A percentile compares a stretch with the other conserved stretches of the same genome.
phyloP scores from a whole-genome alignment of 2,113 vertebrate species.

The Porphyrio hochstetteri region DNA sequence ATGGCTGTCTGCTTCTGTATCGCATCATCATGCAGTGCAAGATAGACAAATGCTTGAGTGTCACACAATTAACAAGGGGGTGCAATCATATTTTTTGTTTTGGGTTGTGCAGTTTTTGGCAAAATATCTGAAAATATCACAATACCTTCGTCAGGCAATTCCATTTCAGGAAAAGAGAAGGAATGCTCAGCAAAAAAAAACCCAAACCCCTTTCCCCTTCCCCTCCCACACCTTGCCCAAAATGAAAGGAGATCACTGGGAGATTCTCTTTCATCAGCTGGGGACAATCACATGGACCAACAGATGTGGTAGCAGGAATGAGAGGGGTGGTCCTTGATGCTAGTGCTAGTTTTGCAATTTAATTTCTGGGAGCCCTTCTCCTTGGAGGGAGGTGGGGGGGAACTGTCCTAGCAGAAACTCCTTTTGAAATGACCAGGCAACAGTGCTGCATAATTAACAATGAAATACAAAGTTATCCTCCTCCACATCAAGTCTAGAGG shows the following conservation, averaged over 20 bases:
- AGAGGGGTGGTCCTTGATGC: neutral
- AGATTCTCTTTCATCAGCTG: neutral
- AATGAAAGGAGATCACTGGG: neutral
- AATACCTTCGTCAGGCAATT: slow-evolving; percentile 11
- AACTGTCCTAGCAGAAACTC: neutral
- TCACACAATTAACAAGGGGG: slow-evolving; percentile 26
- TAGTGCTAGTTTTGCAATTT: neutral
- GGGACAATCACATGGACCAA: neutral
- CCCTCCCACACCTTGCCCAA: neutral
- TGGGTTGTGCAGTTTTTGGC: neutral
- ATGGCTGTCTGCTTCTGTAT: slow-evolving; percentile 25
- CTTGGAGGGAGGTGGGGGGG: neutral
- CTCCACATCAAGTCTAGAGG: neutral
- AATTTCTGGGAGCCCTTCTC: neutral
- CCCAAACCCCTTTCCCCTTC: no score
- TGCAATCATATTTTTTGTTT: slow-evolving; percentile 19
- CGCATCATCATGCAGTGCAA: neutral
- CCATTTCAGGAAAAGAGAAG: slow-evolving; percentile 40
- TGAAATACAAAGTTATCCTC: neutral
- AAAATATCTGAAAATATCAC: slow-evolving; percentile 16
- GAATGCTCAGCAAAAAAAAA: fast-evolving
- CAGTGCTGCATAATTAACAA: neutral
- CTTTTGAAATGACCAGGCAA: neutral
- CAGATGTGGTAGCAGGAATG: neutral
- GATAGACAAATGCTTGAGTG: slow-evolving; percentile 54